Conservation (phyloP, 2,888 invertebrate genomes). For the Orthosia gothica region DNA sequence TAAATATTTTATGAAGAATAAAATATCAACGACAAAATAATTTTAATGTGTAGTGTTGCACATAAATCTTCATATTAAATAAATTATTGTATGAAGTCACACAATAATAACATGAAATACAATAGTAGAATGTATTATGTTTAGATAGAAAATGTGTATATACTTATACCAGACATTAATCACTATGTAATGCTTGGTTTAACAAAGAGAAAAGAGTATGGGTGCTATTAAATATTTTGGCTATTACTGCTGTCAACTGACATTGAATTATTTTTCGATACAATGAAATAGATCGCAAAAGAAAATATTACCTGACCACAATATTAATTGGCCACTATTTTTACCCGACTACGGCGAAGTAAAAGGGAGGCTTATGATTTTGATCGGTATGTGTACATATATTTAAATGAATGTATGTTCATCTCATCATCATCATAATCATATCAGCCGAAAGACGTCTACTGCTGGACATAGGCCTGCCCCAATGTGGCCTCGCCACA, state of each 20-base stretch:
- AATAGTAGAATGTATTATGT: slow-evolving; percentile 2
- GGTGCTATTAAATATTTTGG: background rate
- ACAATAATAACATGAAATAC: slow-evolving; percentile 10
- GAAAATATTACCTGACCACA: background rate
- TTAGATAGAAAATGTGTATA: slow-evolving; percentile 11
- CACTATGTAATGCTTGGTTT: slow-evolving; percentile 10
- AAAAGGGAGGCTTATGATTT: no score
- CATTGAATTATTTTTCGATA: background rate
- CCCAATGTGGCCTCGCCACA: no score
- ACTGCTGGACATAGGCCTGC: no score
- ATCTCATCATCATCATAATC: no score
- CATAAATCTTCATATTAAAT: slow-evolving; percentile 5
- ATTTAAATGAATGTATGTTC: no score
- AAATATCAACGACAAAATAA: slow-evolving; percentile 14
- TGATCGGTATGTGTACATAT: no score
- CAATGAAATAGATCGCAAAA: background rate
- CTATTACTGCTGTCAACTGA: background rate
- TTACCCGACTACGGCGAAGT: no score
- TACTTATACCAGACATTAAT: slow-evolving; percentile 14
- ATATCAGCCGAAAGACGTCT: no score
- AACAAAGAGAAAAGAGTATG: slow-evolving; percentile 34
- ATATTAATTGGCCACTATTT: no score
- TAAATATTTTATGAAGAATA: slow-evolving; percentile 18
- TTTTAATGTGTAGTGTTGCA: slow-evolving; percentile 24
- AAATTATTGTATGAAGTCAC: slow-evolving; percentile 16